Conservation (phyloP, 1,140 invertebrate species). For the Drosophila kepulauana region DNA sequence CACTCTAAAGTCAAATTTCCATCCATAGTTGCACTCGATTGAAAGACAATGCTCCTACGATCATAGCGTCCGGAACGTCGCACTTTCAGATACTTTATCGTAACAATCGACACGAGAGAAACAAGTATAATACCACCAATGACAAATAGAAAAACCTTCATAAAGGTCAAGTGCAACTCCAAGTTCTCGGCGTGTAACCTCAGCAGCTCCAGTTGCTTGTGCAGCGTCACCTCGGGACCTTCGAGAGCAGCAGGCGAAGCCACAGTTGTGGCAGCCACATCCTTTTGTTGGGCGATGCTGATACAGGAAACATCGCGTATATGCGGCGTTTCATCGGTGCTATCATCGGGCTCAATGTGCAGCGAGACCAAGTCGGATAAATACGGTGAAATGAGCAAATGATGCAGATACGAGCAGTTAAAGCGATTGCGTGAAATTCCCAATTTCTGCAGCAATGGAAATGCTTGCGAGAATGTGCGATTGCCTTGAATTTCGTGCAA, state of each 20-base stretch:
- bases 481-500: conserved; percentile 74
- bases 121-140: conserved; percentile 37
- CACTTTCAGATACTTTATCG: conserved; percentile 45
- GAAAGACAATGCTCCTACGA: conserved; percentile 76
- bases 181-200: conserved; percentile 56
- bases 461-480: conserved; percentile 61
- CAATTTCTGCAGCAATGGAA: conserved; percentile 70
- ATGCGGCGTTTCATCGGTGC: conserved; percentile 66
- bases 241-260: conserved; percentile 16
- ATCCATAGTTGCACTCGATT: conserved; percentile 73
- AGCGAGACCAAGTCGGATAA: conserved; percentile 56
- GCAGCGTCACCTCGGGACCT: conserved; percentile 36
- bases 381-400: conserved; percentile 67
- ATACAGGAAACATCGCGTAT: conserved; percentile 78
- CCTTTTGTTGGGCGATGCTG: conserved; percentile 20
- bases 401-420: conserved; percentile 80
- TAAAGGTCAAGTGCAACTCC: conserved; percentile 61
- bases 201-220: conserved; percentile 64
- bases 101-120: conserved; percentile 28
- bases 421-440: conserved; percentile 77
- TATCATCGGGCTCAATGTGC: conserved; percentile 75
- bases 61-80: conserved; percentile 61
- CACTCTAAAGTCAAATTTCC: conserved; percentile 49
- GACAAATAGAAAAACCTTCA: conserved; percentile 60
- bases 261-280: not conserved